phyloP scores from a whole-genome alignment of 2,113 vertebrate genomes.

The Antennarius striatus region DNA sequence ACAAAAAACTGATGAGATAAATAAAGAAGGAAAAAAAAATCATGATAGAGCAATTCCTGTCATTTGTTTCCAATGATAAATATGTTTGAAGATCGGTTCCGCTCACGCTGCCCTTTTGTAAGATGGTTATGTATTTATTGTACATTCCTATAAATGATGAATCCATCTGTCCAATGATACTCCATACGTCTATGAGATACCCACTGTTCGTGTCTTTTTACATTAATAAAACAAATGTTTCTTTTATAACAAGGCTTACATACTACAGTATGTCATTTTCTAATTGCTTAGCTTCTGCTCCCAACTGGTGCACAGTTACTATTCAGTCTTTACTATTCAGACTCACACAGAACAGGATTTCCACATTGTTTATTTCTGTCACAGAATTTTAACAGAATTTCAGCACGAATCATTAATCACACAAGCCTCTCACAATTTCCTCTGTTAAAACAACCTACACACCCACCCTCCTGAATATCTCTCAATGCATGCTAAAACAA shows the following conservation, averaged over 20 bases:
- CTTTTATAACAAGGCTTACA: too few species aligned
- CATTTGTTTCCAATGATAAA: slow-evolving; percentile 2
- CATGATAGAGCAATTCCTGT: background rate
- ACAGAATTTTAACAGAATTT: slow-evolving; percentile 43
- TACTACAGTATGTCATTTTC: slow-evolving; percentile 15
- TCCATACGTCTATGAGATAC: too few species aligned
- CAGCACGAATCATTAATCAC: slow-evolving; percentile 40
- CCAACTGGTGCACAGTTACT: slow-evolving; percentile 10
- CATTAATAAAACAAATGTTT: too few species aligned
- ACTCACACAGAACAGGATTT: slow-evolving; percentile 56
- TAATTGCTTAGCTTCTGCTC: slow-evolving; percentile 31
- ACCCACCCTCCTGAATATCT: slow-evolving; percentile 28
- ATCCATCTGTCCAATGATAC: too few species aligned
- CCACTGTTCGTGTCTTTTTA: too few species aligned
- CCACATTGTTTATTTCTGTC: slow-evolving; percentile 60
- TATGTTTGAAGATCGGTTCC: background rate
- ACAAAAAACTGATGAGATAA: slow-evolving; percentile 7
- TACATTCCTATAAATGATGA: background rate
- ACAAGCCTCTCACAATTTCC: slow-evolving; percentile 30
- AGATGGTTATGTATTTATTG: background rate
- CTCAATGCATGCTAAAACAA: slow-evolving; percentile 66
- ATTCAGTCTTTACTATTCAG: slow-evolving; percentile 39
- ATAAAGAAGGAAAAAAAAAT: background rate
- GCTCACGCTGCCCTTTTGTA: slow-evolving; percentile 21
- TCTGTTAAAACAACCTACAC: slow-evolving; percentile 70